Evolutionary conservation across 2,797 vertebrate species (phyloP).

Genomic region (Myotis daubentonii): DNA sequence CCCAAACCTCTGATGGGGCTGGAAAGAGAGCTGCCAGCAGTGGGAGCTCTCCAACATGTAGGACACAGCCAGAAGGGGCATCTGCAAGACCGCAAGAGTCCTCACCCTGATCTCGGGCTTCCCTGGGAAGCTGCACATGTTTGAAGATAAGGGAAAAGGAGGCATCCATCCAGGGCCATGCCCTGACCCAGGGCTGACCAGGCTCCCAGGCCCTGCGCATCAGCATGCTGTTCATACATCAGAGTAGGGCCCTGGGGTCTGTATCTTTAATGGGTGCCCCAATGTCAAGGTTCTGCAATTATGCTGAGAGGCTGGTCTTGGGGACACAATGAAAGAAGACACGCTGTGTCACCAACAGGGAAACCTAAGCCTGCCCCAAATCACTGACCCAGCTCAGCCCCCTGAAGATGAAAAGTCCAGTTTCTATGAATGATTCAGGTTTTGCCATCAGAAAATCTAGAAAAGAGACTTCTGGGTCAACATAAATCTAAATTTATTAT

Average conservation of each 20-base stretch:
- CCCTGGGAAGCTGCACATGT: neutral
- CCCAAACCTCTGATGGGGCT: neutral
- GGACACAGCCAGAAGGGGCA: neutral
- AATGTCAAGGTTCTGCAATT: neutral
- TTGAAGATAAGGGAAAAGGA: neutral
- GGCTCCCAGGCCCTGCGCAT: neutral
- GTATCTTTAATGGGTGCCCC: neutral
- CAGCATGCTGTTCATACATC: neutral
- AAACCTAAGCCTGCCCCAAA: neutral
- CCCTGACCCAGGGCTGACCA: neutral
- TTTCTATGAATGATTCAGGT: neutral
- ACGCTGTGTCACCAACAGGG: neutral
- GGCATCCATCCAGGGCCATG: fast-evolving
- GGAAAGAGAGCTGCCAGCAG: neutral
- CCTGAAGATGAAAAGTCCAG: neutral
- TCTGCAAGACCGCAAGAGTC: neutral
- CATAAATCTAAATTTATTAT: neutral
- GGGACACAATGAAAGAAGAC: neutral
- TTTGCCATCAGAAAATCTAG: neutral
- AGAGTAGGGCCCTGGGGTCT: neutral
- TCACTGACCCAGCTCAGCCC: neutral
- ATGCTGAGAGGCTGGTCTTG: neutral
- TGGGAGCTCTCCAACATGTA: no score
- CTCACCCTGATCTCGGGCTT: neutral
- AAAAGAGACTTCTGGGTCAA: neutral